phyloP scores from a whole-genome alignment of 2,113 vertebrate genomes.

The Xiphophorus hellerii region DNA sequence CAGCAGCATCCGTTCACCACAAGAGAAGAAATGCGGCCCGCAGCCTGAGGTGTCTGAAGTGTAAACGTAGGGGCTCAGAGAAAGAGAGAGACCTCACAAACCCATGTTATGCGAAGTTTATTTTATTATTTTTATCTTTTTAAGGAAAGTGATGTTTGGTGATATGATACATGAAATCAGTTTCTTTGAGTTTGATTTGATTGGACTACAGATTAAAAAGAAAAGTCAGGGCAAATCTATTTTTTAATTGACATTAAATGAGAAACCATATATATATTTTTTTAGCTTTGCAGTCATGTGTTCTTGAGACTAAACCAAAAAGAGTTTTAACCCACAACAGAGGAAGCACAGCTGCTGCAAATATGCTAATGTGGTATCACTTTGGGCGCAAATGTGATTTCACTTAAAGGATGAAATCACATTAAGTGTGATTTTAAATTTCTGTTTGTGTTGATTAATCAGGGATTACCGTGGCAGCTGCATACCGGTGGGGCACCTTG shows the following conservation, averaged over 20 bases:
- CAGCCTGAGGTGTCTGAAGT: slow-evolving; percentile 49
- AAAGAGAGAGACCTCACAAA: neutral
- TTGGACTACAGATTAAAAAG: neutral
- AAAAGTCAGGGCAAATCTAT: slow-evolving; percentile 1
- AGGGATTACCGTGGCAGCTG: slow-evolving; percentile 1
- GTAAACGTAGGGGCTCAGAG: neutral
- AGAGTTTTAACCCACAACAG: neutral
- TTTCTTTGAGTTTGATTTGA: neutral
- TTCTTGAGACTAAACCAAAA: neutral
- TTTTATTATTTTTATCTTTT: neutral
- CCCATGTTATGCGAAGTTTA: neutral
- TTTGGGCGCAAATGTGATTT: neutral
- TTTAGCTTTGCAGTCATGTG: neutral
- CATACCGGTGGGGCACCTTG: neutral
- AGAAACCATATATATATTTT: slow-evolving; percentile 23
- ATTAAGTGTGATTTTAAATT: neutral
- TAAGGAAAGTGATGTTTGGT: neutral
- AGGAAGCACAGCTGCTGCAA: neutral
- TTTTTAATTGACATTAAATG: slow-evolving; percentile 7
- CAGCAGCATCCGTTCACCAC: slow-evolving; percentile 68
- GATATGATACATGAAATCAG: neutral
- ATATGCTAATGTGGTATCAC: neutral
- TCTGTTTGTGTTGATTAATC: neutral
- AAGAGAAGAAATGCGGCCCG: slow-evolving; percentile 63
- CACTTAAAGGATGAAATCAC: too few species aligned